Evolutionary conservation across 2,113 vertebrate genomes (phyloP).

Genomic region (Calypte anna): DNA sequence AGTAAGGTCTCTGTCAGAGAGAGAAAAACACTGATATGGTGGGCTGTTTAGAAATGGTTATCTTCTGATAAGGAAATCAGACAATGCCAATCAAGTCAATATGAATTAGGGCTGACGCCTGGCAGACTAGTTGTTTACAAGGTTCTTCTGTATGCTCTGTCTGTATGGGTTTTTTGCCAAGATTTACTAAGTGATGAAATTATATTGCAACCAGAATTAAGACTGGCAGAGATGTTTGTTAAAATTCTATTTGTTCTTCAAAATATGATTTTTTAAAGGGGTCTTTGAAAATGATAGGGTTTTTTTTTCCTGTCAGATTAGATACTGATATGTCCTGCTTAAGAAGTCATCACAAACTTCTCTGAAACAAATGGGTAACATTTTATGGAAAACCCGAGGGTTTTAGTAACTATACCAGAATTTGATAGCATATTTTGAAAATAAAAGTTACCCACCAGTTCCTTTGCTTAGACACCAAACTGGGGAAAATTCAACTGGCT

Average conservation of each 20-base stretch:
- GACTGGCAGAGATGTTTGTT: constrained; percentile 3
- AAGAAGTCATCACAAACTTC: background rate
- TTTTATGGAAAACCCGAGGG: background rate
- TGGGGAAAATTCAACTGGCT: background rate
- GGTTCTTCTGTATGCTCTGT: constrained; percentile 1
- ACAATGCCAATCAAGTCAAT: constrained; percentile 59
- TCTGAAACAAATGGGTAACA: background rate
- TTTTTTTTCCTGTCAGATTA: background rate
- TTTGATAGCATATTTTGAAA: background rate
- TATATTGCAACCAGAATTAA: constrained; percentile 45
- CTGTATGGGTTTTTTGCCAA: constrained; percentile 40
- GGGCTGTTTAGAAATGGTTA: background rate
- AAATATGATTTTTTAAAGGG: background rate
- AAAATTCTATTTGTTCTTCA: constrained; percentile 50
- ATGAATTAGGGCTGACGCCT: constrained; percentile 36
- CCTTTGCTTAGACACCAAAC: background rate
- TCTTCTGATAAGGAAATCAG: constrained; percentile 38
- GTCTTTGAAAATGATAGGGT: constrained; percentile 21
- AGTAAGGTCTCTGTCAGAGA: background rate
- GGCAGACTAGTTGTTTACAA: constrained; percentile 35
- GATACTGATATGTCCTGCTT: background rate
- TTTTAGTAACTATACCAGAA: background rate
- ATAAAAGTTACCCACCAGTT: background rate
- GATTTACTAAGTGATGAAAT: constrained; percentile 44
- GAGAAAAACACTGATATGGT: background rate